Evolutionary conservation across 2,888 invertebrate genomes (phyloP).

Genomic region (Halictus quadricinctus): DNA sequence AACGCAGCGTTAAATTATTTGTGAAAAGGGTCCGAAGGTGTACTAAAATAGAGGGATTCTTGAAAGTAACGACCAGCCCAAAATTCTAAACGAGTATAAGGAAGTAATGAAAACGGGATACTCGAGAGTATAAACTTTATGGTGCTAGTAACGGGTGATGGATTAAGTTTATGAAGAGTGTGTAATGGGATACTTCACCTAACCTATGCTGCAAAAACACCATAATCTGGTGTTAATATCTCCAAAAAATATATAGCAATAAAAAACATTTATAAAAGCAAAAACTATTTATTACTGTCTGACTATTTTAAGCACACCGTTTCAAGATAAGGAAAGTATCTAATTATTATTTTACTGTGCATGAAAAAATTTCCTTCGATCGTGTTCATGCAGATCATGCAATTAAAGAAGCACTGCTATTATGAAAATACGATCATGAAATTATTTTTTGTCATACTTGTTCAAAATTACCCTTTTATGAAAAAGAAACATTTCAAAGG

Average conservation of each 20-base stretch:
- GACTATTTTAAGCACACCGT: not conserved
- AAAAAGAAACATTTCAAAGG: too few relatives aligned
- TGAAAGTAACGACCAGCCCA: not conserved
- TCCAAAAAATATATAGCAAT: not conserved
- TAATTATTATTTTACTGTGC: not conserved
- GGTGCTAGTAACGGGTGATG: not conserved
- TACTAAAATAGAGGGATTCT: not conserved
- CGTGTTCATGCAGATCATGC: not conserved
- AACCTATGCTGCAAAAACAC: not conserved
- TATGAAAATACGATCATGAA: too few relatives aligned
- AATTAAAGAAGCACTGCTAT: too few relatives aligned
- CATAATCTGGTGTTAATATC: not conserved
- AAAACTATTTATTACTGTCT: not conserved
- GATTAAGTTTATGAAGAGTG: not conserved
- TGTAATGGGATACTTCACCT: not conserved
- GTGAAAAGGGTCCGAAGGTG: not conserved
- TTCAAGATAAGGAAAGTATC: not conserved
- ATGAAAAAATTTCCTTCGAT: not conserved
- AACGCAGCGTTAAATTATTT: not conserved
- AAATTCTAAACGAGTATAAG: not conserved
- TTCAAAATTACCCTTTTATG: too few relatives aligned
- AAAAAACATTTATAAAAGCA: not conserved
- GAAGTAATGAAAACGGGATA: not conserved
- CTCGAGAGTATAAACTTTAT: not conserved
- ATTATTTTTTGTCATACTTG: too few relatives aligned